Evolutionary conservation across 1,140 invertebrate genomes (phyloP), one percentile per base, ranked within the genome.

Genomic region (Calosoma granatense): DNA sequence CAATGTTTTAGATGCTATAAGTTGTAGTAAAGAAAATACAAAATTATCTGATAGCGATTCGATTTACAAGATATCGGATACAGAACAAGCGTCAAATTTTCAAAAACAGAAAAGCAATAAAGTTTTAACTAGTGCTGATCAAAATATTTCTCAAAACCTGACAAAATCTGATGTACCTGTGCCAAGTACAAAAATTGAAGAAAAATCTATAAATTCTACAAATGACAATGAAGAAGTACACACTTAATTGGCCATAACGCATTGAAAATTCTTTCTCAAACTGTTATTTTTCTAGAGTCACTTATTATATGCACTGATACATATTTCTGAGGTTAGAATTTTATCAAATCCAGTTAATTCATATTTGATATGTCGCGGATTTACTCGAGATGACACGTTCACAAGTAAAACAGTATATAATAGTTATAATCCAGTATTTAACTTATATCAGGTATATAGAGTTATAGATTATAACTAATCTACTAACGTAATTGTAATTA

Each of bases 261-360:
- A n/a, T n/a, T n/a, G n/a, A n/a, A n/a, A n/a, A n/a, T n/a, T n/a
- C n/a, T n/a, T n/a, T n/a, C n/a, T n/a, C n/a, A n/a, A n/a, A n/a
- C n/a, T n/a, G n/a, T n/a, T 56, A 63, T 62, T 51, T 36, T 67
- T 66, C 60, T 59, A 69, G 69, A 62, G 73, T 66, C 57, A 70
- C 58, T 66, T 78, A 59, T 65, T 79, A 22, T 73, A 76, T 57
- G 75, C 76, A 51, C 71, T 79, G 54, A 69, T 79, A 60, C 76
- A 76, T 59, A 63, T 79, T 19, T 65, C 71, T 4, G 71, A 77
- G 62, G 77, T 74, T 6, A 72, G 71, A 60, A 70, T 74, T 65
- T 65, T 74, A 2, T 63, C 67, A 23, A 57, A 66, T 23, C 59
- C 64, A 36, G 71, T 57, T 14, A 61, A 70, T 59, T 74, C 74